A percentile compares a stretch with the other conserved stretches of the same genome.
Evolutionary conservation across 92 coral and sea anemone genomes (phyloP).

Genomic region (Epizoanthus rinbou): DNA sequence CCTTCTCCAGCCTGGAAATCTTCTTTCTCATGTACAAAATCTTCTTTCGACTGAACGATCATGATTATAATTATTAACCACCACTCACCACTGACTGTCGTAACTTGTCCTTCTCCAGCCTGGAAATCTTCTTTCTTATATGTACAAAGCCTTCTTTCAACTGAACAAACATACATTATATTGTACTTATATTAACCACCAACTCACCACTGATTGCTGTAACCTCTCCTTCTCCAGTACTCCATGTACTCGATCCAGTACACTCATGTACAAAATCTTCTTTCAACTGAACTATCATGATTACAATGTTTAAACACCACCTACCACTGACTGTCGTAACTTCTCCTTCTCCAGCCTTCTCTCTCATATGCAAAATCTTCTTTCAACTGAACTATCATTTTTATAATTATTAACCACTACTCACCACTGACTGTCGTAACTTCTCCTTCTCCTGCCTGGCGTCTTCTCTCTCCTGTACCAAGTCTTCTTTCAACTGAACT

Average conservation of each 20-base stretch:
- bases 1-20: too few species aligned
- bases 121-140: constrained; percentile 87
- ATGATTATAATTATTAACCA: neutral
- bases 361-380: constrained; percentile 90
- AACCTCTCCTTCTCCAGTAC: too few species aligned
- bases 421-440: constrained; percentile 89
- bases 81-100: too few species aligned
- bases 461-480: constrained; percentile 89
- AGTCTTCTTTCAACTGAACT: constrained; percentile 92
- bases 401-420: neutral
- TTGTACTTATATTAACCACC: neutral
- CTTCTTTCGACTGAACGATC: constrained; percentile 90
- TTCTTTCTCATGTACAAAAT: too few species aligned
- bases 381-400: constrained; percentile 75
- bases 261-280: constrained; percentile 87
- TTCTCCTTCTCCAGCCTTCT: constrained; percentile 84
- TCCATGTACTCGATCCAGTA: too few species aligned
- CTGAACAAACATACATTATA: constrained; percentile 60
- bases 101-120: constrained; percentile 80
- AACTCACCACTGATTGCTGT: constrained; percentile 82
- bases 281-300: constrained; percentile 75
- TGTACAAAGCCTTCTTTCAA: constrained; percentile 84
- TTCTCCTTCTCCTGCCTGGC: constrained; percentile 87
- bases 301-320: neutral
- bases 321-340: constrained; percentile 87